Conservation (phyloP, 2,888 invertebrate species). For the Lepidochitona cinerea region DNA sequence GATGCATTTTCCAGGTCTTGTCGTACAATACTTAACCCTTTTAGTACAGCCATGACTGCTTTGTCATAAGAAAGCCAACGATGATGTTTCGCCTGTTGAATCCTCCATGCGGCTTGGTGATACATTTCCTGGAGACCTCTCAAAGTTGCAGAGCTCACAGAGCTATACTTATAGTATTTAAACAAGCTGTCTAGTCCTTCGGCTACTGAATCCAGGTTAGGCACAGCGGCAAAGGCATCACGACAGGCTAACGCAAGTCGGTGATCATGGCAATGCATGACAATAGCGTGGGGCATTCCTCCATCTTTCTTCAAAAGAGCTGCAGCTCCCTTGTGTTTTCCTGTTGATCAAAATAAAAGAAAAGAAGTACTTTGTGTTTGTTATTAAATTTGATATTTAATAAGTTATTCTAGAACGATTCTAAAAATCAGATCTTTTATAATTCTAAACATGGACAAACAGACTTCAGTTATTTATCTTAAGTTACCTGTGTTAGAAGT, state of each 20-base stretch:
- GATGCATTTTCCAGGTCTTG: slow-evolving; percentile 25
- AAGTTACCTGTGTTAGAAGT: too few species aligned
- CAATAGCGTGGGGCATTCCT: not conserved
- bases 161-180: slow-evolving; percentile 26
- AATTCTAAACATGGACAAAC: too few species aligned
- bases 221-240: not conserved
- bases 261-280: slow-evolving; percentile 7
- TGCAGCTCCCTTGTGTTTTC: not conserved
- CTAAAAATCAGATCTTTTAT: too few species aligned
- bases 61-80: slow-evolving; percentile 32
- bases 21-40: slow-evolving; percentile 17
- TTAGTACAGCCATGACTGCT: slow-evolving; percentile 22
- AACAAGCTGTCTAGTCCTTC: slow-evolving; percentile 18
- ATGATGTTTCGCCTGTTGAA: slow-evolving; percentile 34
- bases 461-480: too few species aligned
- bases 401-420: too few species aligned
- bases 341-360: too few species aligned
- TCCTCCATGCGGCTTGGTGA: slow-evolving; percentile 20
- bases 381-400: too few species aligned
- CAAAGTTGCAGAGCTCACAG: slow-evolving; percentile 23
- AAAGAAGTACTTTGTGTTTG: too few species aligned
- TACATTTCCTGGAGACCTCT: slow-evolving; percentile 24
- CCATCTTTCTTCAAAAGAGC: not conserved
- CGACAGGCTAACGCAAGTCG: not conserved
- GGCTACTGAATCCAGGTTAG: not conserved